A percentile compares a stretch with the other conserved stretches of the same genome.
These are phyloP conservation scores for Benthosema pterotum DNA, from an alignment of 2,797 vertebrate genomes.

Conservation along the genomic window DNA sequence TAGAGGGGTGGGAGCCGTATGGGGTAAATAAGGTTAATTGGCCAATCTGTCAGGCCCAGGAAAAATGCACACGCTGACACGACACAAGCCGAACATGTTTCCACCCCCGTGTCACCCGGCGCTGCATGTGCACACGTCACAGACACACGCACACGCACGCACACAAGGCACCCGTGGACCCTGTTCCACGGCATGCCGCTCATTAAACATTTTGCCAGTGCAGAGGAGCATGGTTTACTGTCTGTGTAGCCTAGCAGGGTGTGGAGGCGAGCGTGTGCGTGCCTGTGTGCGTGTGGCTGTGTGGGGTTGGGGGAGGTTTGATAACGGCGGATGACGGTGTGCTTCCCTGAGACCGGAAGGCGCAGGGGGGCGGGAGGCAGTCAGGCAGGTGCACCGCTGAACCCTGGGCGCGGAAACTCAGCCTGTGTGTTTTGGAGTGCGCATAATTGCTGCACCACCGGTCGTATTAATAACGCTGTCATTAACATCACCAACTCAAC, in stretches of 20 bases:
- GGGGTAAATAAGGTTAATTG: slow-evolving; percentile 89
- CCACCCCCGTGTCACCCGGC: slow-evolving; percentile 33
- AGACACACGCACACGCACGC: too few relatives aligned
- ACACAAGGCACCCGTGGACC: slow-evolving; percentile 15
- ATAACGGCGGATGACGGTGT: too few relatives aligned
- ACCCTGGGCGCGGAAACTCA: slow-evolving; percentile 2
- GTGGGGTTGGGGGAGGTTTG: too few relatives aligned
- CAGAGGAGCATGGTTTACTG: slow-evolving; percentile 31
- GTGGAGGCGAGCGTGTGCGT: slow-evolving; percentile 25
- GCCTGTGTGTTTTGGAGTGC: slow-evolving; percentile 3
- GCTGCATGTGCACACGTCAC: background rate
- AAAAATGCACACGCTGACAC: slow-evolving; percentile 76
- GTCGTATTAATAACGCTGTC: slow-evolving; percentile 27
- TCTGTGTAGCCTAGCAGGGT: slow-evolving; percentile 37
- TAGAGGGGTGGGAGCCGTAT: slow-evolving; percentile 71
- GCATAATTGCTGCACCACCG: slow-evolving; percentile 17
- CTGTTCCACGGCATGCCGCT: slow-evolving; percentile 48
- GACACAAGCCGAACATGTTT: slow-evolving; percentile 71
- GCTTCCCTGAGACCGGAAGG: too few relatives aligned
- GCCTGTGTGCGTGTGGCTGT: background rate
- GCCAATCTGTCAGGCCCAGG: slow-evolving; percentile 79
- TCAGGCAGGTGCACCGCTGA: too few relatives aligned
- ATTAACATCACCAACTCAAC: slow-evolving; percentile 25
- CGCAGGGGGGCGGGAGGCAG: too few relatives aligned
- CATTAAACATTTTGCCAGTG: slow-evolving; percentile 63